Evolutionary conservation across 1,140 invertebrate genomes (phyloP), one percentile per base, ranked within the genome.

Genomic region (Aplysia californica): DNA sequence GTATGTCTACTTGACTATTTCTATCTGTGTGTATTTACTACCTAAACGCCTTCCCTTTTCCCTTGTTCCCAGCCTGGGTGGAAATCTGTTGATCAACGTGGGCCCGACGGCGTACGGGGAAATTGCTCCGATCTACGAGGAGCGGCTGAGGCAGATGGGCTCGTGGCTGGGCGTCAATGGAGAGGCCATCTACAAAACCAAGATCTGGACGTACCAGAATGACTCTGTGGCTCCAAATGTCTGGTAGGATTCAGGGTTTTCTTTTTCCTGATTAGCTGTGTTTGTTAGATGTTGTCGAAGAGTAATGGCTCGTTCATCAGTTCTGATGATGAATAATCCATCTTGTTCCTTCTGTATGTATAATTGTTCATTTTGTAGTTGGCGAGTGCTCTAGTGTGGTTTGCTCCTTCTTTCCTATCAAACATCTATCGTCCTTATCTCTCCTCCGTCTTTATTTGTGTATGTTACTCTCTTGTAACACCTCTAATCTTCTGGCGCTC

Each of bases 1-100:
- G n/a, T n/a, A n/a, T n/a, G n/a, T n/a, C n/a, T n/a, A n/a, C n/a
- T n/a, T n/a, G n/a, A n/a, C n/a, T n/a, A n/a, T n/a, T n/a, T n/a
- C n/a, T n/a, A n/a, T n/a, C n/a, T n/a, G n/a, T n/a, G n/a, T n/a
- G n/a, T n/a, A n/a, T n/a, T n/a, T n/a, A n/a, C n/a, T n/a, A n/a
- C n/a, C n/a, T n/a, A n/a, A n/a, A n/a, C n/a, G n/a, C n/a, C n/a
- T n/a, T n/a, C n/a, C n/a, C 23, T 66, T 68, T 68, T 41, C 44
- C 44, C 5, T 31, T 71, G 10, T 31, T 26, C 31, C 95, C 85
- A 93, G 95, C 35, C 64, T 67, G 61, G 77, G 77, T 31, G 77
- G 77, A 36, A 78, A 78, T 58, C 58, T 78, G 5, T 72, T 78
- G 41, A 39, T 78, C 65, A 78, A 78, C 56, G 77, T 78, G 20